Evolutionary conservation across 2,797 vertebrate species (phyloP).

Genomic region (Helostoma temminkii): DNA sequence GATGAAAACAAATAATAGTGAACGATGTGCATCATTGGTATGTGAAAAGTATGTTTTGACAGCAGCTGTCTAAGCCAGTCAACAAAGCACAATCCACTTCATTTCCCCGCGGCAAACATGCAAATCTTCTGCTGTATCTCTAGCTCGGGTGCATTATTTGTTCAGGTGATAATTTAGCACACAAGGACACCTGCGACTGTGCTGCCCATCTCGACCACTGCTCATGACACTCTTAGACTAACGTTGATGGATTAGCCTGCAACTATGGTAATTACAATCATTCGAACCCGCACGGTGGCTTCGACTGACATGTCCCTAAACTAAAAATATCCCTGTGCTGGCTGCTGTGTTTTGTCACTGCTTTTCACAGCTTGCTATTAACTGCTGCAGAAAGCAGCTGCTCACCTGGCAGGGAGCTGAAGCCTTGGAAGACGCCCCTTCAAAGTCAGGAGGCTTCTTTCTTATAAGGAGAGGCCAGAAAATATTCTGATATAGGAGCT

Average conservation of each 20-base stretch:
- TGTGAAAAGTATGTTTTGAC: conserved; percentile 58
- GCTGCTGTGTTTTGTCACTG: conserved; percentile 67
- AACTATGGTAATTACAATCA: conserved; percentile 71
- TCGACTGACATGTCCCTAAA: conserved; percentile 57
- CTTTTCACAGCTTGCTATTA: conserved; percentile 67
- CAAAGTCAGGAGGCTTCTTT: conserved; percentile 64
- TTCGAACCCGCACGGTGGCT: conserved; percentile 58
- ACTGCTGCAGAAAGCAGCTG: conserved; percentile 79
- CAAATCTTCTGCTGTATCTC: conserved; percentile 76
- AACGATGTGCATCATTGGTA: conserved; percentile 68
- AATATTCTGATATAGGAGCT: conserved; percentile 70
- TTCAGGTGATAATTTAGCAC: conserved; percentile 75
- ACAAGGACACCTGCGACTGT: conserved; percentile 69
- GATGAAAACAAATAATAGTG: conserved; percentile 39
- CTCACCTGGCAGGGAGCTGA: conserved; percentile 70
- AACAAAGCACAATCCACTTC: conserved; percentile 66
- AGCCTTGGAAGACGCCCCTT: conserved; percentile 67
- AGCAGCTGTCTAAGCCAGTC: conserved; percentile 65
- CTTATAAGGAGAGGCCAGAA: conserved; percentile 43
- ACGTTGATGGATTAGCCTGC: conserved; percentile 79
- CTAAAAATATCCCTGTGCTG: conserved; percentile 77
- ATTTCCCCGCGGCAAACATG: conserved; percentile 78
- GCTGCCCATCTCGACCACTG: conserved; percentile 52
- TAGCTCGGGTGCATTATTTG: conserved; percentile 76
- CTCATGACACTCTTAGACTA: conserved; percentile 73